Base-by-base conservation (phyloP, 1,140 invertebrate genomes). In the Brachionus paranguensis region DNA sequence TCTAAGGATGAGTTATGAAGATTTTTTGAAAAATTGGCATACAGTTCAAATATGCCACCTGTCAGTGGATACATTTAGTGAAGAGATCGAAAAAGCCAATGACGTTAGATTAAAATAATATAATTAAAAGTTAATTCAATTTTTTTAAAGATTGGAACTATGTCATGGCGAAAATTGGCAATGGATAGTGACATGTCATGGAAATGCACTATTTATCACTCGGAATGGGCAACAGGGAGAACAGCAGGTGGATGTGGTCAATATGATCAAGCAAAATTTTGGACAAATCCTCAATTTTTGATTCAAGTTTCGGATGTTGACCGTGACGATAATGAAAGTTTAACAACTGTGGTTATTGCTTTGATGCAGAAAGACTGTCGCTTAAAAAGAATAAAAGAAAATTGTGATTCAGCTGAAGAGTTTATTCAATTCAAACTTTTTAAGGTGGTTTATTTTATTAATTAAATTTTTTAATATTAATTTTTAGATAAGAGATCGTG, bases 271-370 rank as follows among this genome's bases (percentile, higher is more conserved):
- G 60, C 43, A 12, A 78, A 78, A 47, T 84, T 78, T 65, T 84
- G 72, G 53, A 84, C 53, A 29, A 84, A 84, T 84, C 84, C 84
- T n/a, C 72, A 78, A 68, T 84, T 76, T 84, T 68, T 84, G 24
- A 70, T 84, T 24, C 27, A 84, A 43, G 60, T 84, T n/a, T 70
- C n/a, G 24, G 72, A 84, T 55, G 33, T 41, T 10, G 72, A 78
- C 55, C 27, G 12, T 14, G 50, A 78, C 11, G 55, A 78, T 70
- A 68, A 41, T 53, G 84, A 84, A 43, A 45, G 27, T 50, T 41
- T 64, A 12, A 47, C 68, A 29, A 78, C 74, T 7, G 17, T 84
- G 7, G 50, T 84, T 17, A 45, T 78, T 65, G 53, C 84, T 47
- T 37, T 68, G 12, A 68, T 84, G 37, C 84, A 84, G 29, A 84